Conservation (phyloP, 2,888 invertebrate genomes). For the Dryobotodes eremita region DNA sequence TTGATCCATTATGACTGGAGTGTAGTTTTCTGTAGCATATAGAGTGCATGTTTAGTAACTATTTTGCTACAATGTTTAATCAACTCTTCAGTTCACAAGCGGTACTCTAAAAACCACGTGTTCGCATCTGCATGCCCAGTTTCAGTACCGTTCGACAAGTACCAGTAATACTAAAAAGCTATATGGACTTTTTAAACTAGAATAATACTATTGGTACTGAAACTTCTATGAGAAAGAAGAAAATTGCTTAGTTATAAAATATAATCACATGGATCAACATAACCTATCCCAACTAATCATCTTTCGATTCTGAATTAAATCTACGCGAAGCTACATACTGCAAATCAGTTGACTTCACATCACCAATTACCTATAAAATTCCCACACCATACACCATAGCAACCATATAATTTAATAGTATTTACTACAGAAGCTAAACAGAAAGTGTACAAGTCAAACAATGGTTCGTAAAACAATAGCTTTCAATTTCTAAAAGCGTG, state of each 20-base stretch:
- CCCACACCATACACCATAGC: conserved; percentile 34
- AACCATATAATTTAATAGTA: conserved; percentile 46
- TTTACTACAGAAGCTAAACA: conserved; percentile 56
- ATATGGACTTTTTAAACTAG: no score
- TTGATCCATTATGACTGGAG: not conserved
- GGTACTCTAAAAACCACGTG: no score
- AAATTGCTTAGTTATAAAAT: not conserved
- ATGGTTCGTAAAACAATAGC: conserved; percentile 66
- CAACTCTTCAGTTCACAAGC: not conserved
- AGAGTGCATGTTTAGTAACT: not conserved
- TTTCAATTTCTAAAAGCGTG: conserved; percentile 69
- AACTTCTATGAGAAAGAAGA: not conserved
- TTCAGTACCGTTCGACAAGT: not conserved
- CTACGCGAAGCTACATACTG: not conserved
- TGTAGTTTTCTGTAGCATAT: not conserved
- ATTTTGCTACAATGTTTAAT: not conserved
- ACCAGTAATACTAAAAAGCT: not conserved
- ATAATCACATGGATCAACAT: not conserved
- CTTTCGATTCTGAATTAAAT: not conserved
- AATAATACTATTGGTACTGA: not conserved
- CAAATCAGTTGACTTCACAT: conserved; percentile 5
- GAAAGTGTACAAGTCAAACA: conserved; percentile 64
- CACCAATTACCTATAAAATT: conserved; percentile 44
- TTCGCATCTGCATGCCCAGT: not conserved
- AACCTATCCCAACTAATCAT: not conserved